Percentiles rank a stretch among this genome's conserved stretches.
These are phyloP conservation scores for Orcinus orca DNA, from an alignment of 2,113 vertebrate genomes.

Conservation along the genomic window DNA sequence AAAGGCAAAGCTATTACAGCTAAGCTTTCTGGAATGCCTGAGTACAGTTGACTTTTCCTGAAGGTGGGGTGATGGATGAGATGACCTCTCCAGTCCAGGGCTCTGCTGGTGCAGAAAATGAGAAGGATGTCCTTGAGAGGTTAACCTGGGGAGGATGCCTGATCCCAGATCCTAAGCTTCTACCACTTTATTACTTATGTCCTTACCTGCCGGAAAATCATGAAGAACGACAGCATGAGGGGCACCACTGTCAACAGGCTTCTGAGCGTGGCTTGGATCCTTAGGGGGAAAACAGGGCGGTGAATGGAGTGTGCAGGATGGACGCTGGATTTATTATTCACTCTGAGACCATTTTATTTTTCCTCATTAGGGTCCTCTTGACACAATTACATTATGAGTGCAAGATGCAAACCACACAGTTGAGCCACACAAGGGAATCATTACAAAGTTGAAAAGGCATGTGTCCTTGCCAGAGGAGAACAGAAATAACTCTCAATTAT, in stretches of 20 bases:
- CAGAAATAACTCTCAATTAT: not conserved
- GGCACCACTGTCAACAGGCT: conserved; percentile 66
- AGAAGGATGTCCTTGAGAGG: not conserved
- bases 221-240: conserved; percentile 89
- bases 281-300: conserved; percentile 68
- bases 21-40: not conserved
- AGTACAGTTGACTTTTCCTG: not conserved
- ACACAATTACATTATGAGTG: not conserved
- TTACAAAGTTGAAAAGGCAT: not conserved
- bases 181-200: not conserved
- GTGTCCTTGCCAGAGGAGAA: not conserved
- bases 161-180: not conserved
- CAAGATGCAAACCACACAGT: not conserved
- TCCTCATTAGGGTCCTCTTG: conserved; percentile 34
- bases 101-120: not conserved
- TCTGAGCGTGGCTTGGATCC: conserved; percentile 75
- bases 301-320: not conserved
- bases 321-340: not conserved
- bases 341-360: not conserved
- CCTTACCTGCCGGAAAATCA: conserved; percentile 92
- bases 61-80: not conserved
- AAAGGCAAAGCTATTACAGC: not conserved
- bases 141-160: not conserved
- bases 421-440: not conserved
- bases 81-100: not conserved